Base-by-base conservation (phyloP, 2,888 invertebrate genomes). In the Eupelmus urozonus region DNA sequence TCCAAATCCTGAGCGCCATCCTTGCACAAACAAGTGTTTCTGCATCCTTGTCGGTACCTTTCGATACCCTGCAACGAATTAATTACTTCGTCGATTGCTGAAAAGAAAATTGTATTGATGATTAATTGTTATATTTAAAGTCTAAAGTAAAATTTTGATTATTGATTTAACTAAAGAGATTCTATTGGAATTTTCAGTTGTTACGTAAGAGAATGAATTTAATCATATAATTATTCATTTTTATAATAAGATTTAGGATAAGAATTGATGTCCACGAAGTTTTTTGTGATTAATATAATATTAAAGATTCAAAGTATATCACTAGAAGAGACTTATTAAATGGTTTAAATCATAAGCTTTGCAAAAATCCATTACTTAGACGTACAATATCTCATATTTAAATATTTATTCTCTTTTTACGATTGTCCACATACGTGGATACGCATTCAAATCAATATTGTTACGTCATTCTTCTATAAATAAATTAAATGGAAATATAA, bases 71-170 rank as follows among this genome's bases (percentile, higher is more conserved):
- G 78, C 51, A 88, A 75, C 3, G 85, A 81, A 23, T 86, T 86
- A 11, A 81, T 82, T 13, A 89, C 85, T 49, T 89, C 90, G 2
- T 87, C 85, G 34, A 90, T 81, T 40, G 87, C 90, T 90, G 76
- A n/a, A n/a, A 82, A 82, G 74, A 51, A 63, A 42, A 62, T 49
- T 16, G 9, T 34, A 34, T 34, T 34, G 34, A 34, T 34, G n/a
- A n/a, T n/a, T 20, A 18, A 55, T 59, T 59, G 27, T 49, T 55
- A n/a, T 20, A 27, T 27, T n/a, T 5, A 49, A 16, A n/a, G n/a
- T n/a, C n/a, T n/a, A n/a, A n/a, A n/a, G n/a, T 16, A 18, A 49
- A 49, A 18, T 71, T 27, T 18, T 16, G 3, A 9, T 9, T 13
- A 29, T 51, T 13, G 23, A 59, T 29, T 53, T 27, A 27, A 45